Conservation (phyloP, 2,888 invertebrate species). For the Koerneria pararmatus region DNA sequence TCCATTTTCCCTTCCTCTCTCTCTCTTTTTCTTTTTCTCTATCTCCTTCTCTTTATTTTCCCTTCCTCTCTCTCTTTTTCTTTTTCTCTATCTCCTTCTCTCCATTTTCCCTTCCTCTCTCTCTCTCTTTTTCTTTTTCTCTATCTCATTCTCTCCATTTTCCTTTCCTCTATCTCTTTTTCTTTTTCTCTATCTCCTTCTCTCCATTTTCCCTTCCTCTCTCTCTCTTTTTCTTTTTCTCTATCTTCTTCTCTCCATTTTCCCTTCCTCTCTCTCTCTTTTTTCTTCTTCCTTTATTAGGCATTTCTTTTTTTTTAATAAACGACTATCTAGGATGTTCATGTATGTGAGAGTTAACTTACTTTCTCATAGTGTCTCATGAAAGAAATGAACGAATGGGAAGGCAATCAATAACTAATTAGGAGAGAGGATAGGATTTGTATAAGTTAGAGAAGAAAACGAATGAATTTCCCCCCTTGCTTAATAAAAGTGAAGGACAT, state of each 20-base stretch:
- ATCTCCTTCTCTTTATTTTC: background rate
- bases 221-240: background rate
- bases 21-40: background rate
- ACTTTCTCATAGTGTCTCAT: no score
- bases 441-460: no score
- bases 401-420: no score
- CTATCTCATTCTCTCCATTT: conserved; percentile 1
- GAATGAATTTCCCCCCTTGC: no score
- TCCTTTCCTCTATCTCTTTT: background rate
- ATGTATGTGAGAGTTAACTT: no score
- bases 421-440: no score
- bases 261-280: conserved; percentile 4
- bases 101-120: background rate
- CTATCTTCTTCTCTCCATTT: background rate
- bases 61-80: background rate
- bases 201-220: background rate
- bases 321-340: no score
- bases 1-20: background rate
- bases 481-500: background rate
- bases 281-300: no score
- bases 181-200: conserved; percentile 10
- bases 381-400: no score
- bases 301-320: no score
- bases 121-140: background rate
- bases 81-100: conserved; percentile 1